Evolutionary conservation across 2,888 invertebrate genomes (phyloP).

Genomic region (Orchestes rusci): DNA sequence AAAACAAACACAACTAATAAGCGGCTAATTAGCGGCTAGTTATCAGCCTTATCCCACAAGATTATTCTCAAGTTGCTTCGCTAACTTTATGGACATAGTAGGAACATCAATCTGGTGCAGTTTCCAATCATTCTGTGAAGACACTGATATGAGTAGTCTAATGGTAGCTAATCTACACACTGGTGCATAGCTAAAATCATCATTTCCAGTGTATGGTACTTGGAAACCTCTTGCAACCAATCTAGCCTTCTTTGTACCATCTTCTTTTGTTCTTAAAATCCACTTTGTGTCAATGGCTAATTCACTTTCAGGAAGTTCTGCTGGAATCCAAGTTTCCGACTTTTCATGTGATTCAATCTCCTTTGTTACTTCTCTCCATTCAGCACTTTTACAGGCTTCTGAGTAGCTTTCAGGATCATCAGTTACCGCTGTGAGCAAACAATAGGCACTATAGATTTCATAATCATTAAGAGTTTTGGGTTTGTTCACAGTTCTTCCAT

Average conservation of each 20-base stretch:
- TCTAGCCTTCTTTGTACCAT: neutral
- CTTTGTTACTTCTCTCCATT: neutral
- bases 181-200: neutral
- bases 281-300: neutral
- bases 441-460: too few species aligned
- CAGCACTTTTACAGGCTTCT: neutral
- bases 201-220: neutral
- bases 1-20: too few species aligned
- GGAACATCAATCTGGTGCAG: neutral
- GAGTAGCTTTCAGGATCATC: neutral
- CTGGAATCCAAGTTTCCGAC: neutral
- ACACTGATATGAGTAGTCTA: too few species aligned
- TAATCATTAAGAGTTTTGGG: neutral
- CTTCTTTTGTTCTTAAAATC: neutral
- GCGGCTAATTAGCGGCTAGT: too few species aligned
- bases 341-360: neutral
- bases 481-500: slow-evolving; percentile 1
- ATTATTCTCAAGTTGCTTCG: too few species aligned
- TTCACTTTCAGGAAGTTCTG: neutral
- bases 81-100: too few species aligned
- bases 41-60: too few species aligned
- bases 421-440: too few species aligned
- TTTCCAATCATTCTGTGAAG: neutral
- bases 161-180: neutral
- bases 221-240: neutral